phyloP scores from a whole-genome alignment of 2,113 vertebrate genomes.

The Dryoscopus gambensis region DNA sequence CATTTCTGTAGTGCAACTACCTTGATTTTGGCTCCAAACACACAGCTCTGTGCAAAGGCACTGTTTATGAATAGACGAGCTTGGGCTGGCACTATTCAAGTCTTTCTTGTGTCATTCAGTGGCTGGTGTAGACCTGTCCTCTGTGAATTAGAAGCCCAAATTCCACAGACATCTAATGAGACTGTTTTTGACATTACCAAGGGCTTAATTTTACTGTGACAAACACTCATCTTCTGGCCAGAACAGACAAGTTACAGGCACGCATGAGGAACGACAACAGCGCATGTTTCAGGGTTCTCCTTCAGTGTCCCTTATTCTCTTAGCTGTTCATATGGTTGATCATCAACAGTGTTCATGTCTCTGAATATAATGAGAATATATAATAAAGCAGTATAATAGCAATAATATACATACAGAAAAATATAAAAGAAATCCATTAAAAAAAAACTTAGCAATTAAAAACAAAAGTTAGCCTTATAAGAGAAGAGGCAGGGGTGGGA shows the following conservation, averaged over 20 bases:
- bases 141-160: neutral
- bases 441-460: neutral
- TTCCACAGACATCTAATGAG: neutral
- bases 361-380: neutral
- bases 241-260: neutral
- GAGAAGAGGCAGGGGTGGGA: neutral
- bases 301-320: neutral
- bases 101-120: neutral
- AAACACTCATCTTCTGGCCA: neutral
- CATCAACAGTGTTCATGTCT: neutral
- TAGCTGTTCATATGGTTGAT: neutral
- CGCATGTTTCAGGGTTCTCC: accelerated
- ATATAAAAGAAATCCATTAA: neutral
- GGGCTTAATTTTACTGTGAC: neutral
- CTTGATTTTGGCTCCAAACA: neutral
- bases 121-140: accelerated
- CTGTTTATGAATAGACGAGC: neutral
- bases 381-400: neutral
- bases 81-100: neutral
- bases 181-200: neutral
- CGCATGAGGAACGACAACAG: neutral
- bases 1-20: neutral
- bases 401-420: neutral
- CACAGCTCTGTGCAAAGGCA: neutral
- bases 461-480: neutral